Percentiles rank a stretch among this genome's conserved stretches.
Conservation (phyloP, 1,140 invertebrate species). For the Plutomurus gul region DNA sequence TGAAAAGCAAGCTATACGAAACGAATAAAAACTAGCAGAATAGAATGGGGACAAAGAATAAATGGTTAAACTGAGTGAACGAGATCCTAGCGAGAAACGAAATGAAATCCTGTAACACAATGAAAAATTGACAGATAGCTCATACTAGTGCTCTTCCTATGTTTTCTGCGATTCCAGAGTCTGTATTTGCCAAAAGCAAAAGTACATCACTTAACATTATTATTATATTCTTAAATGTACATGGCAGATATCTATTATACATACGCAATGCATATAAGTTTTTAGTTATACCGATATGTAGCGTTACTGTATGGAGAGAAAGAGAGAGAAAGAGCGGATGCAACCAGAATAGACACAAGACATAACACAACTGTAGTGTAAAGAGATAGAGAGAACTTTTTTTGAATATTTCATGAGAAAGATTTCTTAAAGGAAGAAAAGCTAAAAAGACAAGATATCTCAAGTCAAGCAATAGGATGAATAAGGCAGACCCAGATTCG, state of each 20-base stretch:
- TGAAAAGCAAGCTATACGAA: slow-evolving; percentile 20
- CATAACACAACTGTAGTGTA: not conserved
- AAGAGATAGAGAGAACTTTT: slow-evolving; percentile 28
- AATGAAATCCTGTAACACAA: not conserved
- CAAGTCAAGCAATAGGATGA: not conserved
- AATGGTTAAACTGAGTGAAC: not conserved
- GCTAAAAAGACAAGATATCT: not conserved
- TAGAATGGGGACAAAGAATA: slow-evolving; percentile 6
- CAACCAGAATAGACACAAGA: not conserved
- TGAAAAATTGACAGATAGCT: not conserved
- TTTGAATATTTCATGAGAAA: slow-evolving; percentile 42
- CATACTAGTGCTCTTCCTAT: too few relatives aligned
- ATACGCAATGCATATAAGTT: not conserved
- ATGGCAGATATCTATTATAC: not conserved
- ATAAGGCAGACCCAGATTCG: not conserved
- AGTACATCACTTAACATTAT: not conserved
- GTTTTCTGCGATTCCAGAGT: too few relatives aligned
- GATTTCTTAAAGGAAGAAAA: not conserved
- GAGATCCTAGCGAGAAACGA: not conserved
- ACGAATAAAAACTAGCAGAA: not conserved
- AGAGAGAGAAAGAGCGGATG: not conserved
- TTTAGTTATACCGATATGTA: not conserved
- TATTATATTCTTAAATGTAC: not conserved
- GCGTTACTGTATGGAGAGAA: not conserved
- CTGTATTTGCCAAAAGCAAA: too few relatives aligned